phyloP scores from a whole-genome alignment of 2,797 vertebrate genomes.

The Chaenodraco wilsoni region DNA sequence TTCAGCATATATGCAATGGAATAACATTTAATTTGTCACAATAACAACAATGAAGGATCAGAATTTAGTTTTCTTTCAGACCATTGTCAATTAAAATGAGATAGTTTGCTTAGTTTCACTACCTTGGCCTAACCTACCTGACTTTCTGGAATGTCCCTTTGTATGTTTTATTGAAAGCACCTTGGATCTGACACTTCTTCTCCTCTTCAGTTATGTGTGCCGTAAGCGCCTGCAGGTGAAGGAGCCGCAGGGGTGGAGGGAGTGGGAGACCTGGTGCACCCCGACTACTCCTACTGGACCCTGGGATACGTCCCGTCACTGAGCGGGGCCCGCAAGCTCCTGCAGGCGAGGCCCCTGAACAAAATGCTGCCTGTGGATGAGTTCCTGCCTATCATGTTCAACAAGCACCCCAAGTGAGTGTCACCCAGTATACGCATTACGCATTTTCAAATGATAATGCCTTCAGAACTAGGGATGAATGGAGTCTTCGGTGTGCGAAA shows the following conservation, averaged over 20 bases:
- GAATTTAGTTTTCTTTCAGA: no score
- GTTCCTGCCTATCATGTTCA: conserved; percentile 80
- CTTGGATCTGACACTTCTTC: background rate
- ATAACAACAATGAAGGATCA: no score
- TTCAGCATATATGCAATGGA: no score
- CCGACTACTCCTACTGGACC: conserved; percentile 81
- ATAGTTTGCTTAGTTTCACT: no score
- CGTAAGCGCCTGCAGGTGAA: conserved; percentile 74
- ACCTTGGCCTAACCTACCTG: background rate
- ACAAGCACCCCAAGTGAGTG: conserved; percentile 79
- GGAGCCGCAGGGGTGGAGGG: conserved; percentile 69
- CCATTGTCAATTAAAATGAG: no score
- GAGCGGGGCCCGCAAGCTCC: conserved; percentile 71
- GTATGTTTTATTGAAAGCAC: background rate
- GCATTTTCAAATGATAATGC: background rate
- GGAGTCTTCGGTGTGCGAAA: no score
- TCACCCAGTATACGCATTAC: background rate
- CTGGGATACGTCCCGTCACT: conserved; percentile 74
- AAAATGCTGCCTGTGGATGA: conserved; percentile 81
- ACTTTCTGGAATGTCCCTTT: background rate
- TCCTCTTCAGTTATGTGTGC: conserved; percentile 69
- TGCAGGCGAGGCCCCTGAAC: conserved; percentile 63
- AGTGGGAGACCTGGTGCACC: conserved; percentile 71
- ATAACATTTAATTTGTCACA: no score
- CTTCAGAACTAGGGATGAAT: background rate